phyloP scores from a whole-genome alignment of 1,140 invertebrate species.

The Drosophila rufa region DNA sequence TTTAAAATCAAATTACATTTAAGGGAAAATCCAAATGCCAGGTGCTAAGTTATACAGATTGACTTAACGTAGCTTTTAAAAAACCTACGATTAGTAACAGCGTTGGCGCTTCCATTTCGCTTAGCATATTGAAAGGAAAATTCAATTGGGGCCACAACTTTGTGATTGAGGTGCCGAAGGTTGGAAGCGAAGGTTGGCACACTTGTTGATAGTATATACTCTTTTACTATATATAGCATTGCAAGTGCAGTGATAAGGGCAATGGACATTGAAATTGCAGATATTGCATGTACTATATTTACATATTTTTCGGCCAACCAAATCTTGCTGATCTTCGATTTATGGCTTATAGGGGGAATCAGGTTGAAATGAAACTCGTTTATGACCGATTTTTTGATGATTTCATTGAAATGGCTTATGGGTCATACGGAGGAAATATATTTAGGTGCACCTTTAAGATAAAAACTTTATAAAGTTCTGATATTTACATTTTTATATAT shows the following conservation, averaged over 20 bases:
- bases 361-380: slow-evolving; percentile 1
- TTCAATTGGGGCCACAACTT: slow-evolving; percentile 2
- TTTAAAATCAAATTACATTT: slow-evolving; percentile 2
- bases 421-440: not conserved
- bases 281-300: not conserved
- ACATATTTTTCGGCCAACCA: not conserved
- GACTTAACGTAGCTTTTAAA: not conserved
- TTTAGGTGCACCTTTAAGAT: no score
- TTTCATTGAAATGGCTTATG: slow-evolving; percentile 1
- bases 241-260: slow-evolving; percentile 24
- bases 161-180: slow-evolving; percentile 24
- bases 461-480: no score
- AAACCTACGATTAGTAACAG: slow-evolving; percentile 10
- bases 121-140: slow-evolving; percentile 40
- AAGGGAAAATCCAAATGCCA: slow-evolving; percentile 7
- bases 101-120: not conserved
- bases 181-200: slow-evolving; percentile 21
- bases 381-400: slow-evolving; percentile 20
- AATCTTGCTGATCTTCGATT: slow-evolving; percentile 10
- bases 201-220: slow-evolving; percentile 27
- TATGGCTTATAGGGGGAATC: not conserved
- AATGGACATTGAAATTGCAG: slow-evolving; percentile 11
- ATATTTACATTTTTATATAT: no score
- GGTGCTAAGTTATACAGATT: slow-evolving; percentile 3
- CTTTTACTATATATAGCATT: slow-evolving; percentile 1